These are phyloP conservation scores for Orthonevra nobilis DNA, from an alignment of 2,888 invertebrate genomes.

Conservation along the genomic window DNA sequence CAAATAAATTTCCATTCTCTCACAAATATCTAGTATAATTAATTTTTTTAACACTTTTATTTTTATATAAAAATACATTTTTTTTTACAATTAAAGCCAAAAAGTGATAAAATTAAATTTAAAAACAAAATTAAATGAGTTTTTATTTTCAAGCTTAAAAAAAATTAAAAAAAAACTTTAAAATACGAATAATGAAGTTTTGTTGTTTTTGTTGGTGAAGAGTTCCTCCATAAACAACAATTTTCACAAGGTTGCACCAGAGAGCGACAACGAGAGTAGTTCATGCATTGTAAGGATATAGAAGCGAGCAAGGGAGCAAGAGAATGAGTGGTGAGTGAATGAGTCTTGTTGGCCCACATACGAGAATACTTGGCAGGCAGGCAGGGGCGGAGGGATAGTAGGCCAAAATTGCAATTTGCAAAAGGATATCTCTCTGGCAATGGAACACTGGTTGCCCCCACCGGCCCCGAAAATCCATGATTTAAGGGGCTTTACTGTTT, in stretches of 20 bases:
- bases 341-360: slow-evolving; percentile 69
- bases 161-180: slow-evolving; percentile 44
- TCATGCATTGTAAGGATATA: slow-evolving; percentile 15
- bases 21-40: slow-evolving; percentile 60
- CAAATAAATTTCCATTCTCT: slow-evolving; percentile 69
- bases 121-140: slow-evolving; percentile 51
- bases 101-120: slow-evolving; percentile 56
- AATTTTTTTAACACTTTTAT: slow-evolving; percentile 35
- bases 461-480: slow-evolving; percentile 58
- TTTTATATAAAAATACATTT: no score
- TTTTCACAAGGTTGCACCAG: slow-evolving; percentile 66
- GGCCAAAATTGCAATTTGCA: slow-evolving; percentile 48
- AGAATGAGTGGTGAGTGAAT: slow-evolving; percentile 27
- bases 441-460: no score
- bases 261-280: slow-evolving; percentile 44
- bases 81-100: slow-evolving; percentile 41
- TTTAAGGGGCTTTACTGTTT: slow-evolving; percentile 44
- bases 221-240: slow-evolving; percentile 56
- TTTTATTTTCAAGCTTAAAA: slow-evolving; percentile 69
- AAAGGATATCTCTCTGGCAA: slow-evolving; percentile 22
- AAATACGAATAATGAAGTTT: slow-evolving; percentile 18
- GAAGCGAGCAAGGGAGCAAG: no score
- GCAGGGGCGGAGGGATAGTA: slow-evolving; percentile 45
- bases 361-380: no score
- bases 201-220: slow-evolving; percentile 24